Evolutionary conservation across 2,113 vertebrate species (phyloP).

Genomic region (Miniopterus natalensis): DNA sequence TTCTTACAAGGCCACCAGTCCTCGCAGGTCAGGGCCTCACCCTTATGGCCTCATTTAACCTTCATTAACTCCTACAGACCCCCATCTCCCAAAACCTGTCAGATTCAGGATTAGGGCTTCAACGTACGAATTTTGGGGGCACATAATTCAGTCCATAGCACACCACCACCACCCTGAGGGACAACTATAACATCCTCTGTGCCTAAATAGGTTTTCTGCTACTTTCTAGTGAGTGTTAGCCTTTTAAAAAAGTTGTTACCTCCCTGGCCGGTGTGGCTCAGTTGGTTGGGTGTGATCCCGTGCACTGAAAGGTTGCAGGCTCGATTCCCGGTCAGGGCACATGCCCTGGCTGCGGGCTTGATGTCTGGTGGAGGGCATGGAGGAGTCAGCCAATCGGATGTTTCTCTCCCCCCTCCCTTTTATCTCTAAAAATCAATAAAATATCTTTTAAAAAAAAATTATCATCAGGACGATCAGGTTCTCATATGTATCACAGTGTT

Average conservation of each 20-base stretch:
- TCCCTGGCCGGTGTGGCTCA: neutral
- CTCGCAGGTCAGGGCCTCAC: neutral
- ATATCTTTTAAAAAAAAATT: neutral
- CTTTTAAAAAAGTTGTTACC: neutral
- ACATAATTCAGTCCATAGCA: neutral
- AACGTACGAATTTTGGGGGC: neutral
- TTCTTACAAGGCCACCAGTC: neutral
- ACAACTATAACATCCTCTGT: neutral
- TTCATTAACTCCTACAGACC: neutral
- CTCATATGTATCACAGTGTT: neutral
- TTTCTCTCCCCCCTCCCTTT: neutral
- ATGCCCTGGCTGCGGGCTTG: too few species aligned
- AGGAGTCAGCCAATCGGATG: neutral
- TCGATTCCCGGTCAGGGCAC: neutral
- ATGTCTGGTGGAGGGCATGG: neutral
- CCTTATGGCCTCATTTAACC: neutral
- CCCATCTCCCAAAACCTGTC: neutral
- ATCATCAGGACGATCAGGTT: neutral
- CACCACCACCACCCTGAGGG: accelerated
- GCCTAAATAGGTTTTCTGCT: neutral
- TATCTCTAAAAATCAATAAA: neutral
- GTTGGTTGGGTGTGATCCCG: neutral
- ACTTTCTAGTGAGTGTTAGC: neutral
- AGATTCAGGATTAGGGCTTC: neutral
- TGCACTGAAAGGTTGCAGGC: neutral